A percentile compares a stretch with the other conserved stretches of the same genome.
phyloP scores from a whole-genome alignment of 2,797 vertebrate genomes.

The Sciaenops ocellatus region DNA sequence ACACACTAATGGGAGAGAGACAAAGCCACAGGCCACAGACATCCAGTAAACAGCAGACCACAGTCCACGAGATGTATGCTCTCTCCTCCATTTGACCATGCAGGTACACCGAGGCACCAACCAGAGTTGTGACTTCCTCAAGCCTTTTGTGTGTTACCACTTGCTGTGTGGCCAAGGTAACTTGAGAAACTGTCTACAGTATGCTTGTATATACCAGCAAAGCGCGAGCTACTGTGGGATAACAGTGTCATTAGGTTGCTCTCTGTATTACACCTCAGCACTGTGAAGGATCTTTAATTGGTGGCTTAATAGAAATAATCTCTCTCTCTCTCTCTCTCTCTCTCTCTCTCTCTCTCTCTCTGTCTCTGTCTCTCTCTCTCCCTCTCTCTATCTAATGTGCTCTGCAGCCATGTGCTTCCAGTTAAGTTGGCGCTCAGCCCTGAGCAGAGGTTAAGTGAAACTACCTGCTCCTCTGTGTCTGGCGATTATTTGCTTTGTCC shows the following conservation, averaged over 20 bases:
- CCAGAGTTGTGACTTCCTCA: constrained; percentile 68
- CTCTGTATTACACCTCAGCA: constrained; percentile 45
- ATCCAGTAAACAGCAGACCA: constrained; percentile 86
- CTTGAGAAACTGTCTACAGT: constrained; percentile 47
- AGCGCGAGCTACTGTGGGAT: constrained; percentile 48
- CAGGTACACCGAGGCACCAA: constrained; percentile 76
- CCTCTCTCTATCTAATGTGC: constrained; percentile 61
- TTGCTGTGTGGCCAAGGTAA: constrained; percentile 51
- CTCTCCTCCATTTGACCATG: constrained; percentile 71
- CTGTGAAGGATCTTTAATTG: constrained; percentile 63
- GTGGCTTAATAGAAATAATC: constrained; percentile 55
- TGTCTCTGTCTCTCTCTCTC: constrained; percentile 50
- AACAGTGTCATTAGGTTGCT: constrained; percentile 48
- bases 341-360: constrained; percentile 52
- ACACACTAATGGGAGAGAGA: constrained; percentile 85
- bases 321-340: constrained; percentile 43
- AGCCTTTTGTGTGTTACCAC: constrained; percentile 61
- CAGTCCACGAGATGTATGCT: constrained; percentile 80
- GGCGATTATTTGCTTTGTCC: constrained; percentile 85
- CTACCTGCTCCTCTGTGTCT: constrained; percentile 85
- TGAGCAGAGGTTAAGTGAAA: constrained; percentile 85
- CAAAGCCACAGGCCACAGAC: constrained; percentile 88
- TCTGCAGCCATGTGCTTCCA: constrained; percentile 81
- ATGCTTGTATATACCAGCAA: constrained; percentile 13
- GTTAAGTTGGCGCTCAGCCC: constrained; percentile 77